Conservation (phyloP, 2,113 vertebrate genomes). For the Psammodynastes pulverulentus region DNA sequence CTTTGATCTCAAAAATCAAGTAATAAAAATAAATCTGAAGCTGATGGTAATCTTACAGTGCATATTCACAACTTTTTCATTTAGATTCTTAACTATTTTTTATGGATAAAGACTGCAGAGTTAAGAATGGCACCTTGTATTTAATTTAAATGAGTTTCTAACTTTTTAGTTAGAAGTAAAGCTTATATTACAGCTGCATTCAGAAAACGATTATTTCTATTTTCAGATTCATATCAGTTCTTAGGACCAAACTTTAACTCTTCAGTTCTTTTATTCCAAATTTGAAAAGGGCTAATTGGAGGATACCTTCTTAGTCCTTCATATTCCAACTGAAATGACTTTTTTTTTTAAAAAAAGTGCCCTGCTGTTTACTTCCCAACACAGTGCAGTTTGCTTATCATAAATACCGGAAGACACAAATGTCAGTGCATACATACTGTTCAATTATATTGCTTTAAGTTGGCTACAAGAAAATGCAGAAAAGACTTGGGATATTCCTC, state of each 20-base stretch:
- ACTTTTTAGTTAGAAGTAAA: constrained; percentile 26
- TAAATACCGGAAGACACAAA: constrained; percentile 72
- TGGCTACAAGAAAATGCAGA: constrained; percentile 57
- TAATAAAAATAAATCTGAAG: not conserved
- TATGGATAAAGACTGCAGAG: constrained; percentile 29
- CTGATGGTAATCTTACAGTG: not conserved
- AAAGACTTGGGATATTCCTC: constrained; percentile 56
- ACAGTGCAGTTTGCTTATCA: constrained; percentile 70
- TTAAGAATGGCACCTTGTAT: not conserved
- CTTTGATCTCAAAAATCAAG: constrained; percentile 28
- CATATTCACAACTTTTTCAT: not conserved
- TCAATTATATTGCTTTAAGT: constrained; percentile 64
- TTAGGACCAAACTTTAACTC: not conserved
- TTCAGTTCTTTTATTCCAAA: not conserved
- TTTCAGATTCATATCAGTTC: not conserved
- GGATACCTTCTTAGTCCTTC: constrained; percentile 20
- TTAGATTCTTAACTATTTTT: constrained; percentile 50
- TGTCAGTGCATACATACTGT: constrained; percentile 73
- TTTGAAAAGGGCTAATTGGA: constrained; percentile 6
- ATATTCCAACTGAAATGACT: constrained; percentile 12
- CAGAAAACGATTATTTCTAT: not conserved
- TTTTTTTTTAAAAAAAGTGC: not conserved
- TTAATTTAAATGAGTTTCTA: constrained; percentile 39
- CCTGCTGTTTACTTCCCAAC: constrained; percentile 52
- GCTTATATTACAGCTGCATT: not conserved